A percentile compares a stretch with the other conserved stretches of the same genome.
phyloP scores from a whole-genome alignment of 2,888 invertebrate species.

The Mythimna loreyi region DNA sequence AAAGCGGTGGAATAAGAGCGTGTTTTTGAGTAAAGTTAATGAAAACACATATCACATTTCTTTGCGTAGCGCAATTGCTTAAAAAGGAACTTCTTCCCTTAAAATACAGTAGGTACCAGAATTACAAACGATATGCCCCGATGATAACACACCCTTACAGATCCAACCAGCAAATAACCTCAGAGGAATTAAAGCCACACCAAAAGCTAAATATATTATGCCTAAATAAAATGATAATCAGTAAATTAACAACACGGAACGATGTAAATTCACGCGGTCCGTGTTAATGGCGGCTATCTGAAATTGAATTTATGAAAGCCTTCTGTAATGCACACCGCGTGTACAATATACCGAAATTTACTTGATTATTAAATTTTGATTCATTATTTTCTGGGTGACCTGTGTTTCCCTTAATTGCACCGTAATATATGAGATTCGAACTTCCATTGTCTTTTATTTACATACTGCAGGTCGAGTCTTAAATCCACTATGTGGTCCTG shows the following conservation, averaged over 20 bases:
- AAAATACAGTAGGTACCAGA: neutral
- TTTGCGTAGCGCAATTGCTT: neutral
- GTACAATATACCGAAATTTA: constrained; percentile 12
- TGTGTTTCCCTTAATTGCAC: no score
- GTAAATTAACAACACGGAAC: constrained; percentile 54
- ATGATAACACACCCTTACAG: neutral
- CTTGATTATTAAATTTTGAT: constrained; percentile 15
- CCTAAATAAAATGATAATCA: constrained; percentile 58
- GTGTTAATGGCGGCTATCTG: constrained; percentile 56
- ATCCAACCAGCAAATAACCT: constrained; percentile 21
- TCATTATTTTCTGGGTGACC: constrained; percentile 15
- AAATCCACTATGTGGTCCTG: no score
- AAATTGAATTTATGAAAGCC: constrained; percentile 56
- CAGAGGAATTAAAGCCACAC: constrained; percentile 23
- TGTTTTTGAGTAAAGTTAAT: no score
- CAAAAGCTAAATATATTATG: constrained; percentile 43
- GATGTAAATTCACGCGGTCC: constrained; percentile 46
- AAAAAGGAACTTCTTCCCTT: neutral
- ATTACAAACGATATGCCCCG: constrained; percentile 6
- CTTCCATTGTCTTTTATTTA: no score
- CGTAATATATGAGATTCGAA: no score
- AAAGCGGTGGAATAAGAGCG: no score
- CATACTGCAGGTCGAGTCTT: no score
- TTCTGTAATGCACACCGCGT: constrained; percentile 36
- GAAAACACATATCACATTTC: no score